phyloP scores from a whole-genome alignment of 2,113 vertebrate genomes.

The Ia io region DNA sequence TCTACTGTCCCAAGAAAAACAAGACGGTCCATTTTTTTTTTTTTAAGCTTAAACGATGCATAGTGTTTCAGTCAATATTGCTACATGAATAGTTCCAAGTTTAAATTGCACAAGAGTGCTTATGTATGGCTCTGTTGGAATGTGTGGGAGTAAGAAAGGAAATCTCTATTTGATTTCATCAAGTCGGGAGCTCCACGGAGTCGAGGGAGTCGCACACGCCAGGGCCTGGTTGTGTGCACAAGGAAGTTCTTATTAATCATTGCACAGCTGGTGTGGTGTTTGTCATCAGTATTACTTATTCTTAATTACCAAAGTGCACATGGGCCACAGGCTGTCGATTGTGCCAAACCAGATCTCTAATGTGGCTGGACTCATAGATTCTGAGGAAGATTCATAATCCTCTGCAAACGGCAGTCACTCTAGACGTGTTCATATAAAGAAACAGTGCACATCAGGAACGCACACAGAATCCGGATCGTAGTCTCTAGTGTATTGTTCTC shows the following conservation, averaged over 20 bases:
- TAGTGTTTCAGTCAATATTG: constrained; percentile 49
- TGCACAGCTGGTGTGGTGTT: constrained; percentile 35
- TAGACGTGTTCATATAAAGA: background rate
- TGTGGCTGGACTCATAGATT: constrained; percentile 18
- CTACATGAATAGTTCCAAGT: constrained; percentile 41
- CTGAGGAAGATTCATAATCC: constrained; percentile 28
- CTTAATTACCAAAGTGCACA: constrained; percentile 28
- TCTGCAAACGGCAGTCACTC: constrained; percentile 9
- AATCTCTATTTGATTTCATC: constrained; percentile 54
- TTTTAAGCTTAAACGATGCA: constrained; percentile 60
- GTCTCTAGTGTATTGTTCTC: background rate
- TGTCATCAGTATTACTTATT: background rate
- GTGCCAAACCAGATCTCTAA: constrained; percentile 26
- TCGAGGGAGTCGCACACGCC: background rate
- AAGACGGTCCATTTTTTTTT: background rate
- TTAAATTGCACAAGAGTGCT: constrained; percentile 52
- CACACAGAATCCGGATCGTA: background rate
- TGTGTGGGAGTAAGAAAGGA: constrained; percentile 48
- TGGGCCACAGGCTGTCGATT: background rate
- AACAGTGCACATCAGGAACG: background rate
- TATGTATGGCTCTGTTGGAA: constrained; percentile 29
- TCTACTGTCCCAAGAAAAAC: constrained; percentile 59
- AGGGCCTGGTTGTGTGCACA: background rate
- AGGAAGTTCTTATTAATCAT: background rate
- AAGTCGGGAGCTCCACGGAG: constrained; percentile 43